Conservation (phyloP, 2,113 vertebrate genomes). For the Neolamprologus variostigma region DNA sequence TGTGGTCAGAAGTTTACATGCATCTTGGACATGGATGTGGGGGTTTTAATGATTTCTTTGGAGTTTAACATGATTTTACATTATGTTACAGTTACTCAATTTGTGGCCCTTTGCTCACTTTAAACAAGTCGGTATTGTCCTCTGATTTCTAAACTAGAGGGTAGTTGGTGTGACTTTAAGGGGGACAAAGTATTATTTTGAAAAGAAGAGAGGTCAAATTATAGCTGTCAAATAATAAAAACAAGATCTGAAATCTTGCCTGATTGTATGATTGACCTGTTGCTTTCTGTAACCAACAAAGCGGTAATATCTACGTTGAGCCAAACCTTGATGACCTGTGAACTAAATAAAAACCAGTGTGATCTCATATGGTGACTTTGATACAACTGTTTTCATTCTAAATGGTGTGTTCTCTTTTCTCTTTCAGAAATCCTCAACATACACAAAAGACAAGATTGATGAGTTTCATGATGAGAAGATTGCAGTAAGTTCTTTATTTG, state of each 20-base stretch:
- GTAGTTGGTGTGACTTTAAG: not conserved
- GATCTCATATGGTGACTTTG: not conserved
- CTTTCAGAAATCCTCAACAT: slow-evolving; percentile 65
- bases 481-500: slow-evolving; percentile 50
- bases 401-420: not conserved
- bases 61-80: not conserved
- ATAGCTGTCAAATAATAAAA: not conserved
- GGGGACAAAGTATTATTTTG: not conserved
- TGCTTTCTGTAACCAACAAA: not conserved
- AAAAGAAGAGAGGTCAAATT: not conserved
- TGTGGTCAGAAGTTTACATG: not conserved
- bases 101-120: not conserved
- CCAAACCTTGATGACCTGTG: not conserved
- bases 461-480: slow-evolving; percentile 74
- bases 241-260: not conserved
- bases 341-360: not conserved
- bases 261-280: not conserved
- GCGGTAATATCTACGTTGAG: not conserved
- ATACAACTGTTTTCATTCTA: not conserved
- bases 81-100: not conserved
- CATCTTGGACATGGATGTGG: not conserved
- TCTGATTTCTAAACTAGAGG: not conserved
- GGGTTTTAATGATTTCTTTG: not conserved
- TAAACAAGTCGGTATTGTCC: not conserved
- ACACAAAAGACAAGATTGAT: slow-evolving; percentile 71